Evolutionary conservation across 2,797 vertebrate genomes (phyloP).

Genomic region (Liparis tanakae): DNA sequence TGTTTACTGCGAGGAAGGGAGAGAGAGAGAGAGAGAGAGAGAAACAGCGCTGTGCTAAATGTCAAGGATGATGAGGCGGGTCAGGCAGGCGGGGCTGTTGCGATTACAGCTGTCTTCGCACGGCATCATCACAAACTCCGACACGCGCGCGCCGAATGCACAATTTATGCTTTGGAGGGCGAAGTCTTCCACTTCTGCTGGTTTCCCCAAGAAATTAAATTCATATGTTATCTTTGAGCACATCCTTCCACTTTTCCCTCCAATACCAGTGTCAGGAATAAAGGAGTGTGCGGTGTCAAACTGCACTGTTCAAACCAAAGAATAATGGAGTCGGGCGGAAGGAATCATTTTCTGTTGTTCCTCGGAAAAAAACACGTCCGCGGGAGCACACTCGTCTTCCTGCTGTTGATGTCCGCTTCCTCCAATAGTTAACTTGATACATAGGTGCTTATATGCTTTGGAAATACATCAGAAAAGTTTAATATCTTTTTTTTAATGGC

Average conservation of each 20-base stretch:
- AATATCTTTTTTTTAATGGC: slow-evolving; percentile 51
- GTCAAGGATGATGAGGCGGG: slow-evolving; percentile 83
- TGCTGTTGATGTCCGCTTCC: slow-evolving; percentile 25
- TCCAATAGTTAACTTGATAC: slow-evolving; percentile 39
- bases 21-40: slow-evolving; percentile 33
- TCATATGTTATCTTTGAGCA: slow-evolving; percentile 67
- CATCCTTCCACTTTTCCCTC: slow-evolving; percentile 55
- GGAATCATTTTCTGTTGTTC: slow-evolving; percentile 40
- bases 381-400: slow-evolving; percentile 23
- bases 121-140: slow-evolving; percentile 69
- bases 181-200: slow-evolving; percentile 52
- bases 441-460: slow-evolving; percentile 34
- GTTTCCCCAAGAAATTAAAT: slow-evolving; percentile 70
- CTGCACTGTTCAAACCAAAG: slow-evolving; percentile 42
- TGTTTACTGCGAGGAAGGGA: slow-evolving; percentile 66
- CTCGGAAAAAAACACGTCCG: slow-evolving; percentile 43
- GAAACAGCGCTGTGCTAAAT: slow-evolving; percentile 70
- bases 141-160: slow-evolving; percentile 58
- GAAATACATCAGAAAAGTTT: slow-evolving; percentile 39
- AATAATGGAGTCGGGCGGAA: slow-evolving; percentile 58
- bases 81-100: slow-evolving; percentile 66
- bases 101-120: slow-evolving; percentile 67
- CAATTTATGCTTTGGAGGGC: slow-evolving; percentile 61
- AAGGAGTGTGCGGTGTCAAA: slow-evolving; percentile 50
- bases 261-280: slow-evolving; percentile 38